Percentiles rank a stretch among this genome's conserved stretches.
Conservation (phyloP, 2,797 vertebrate species). For the Rhynchotus rufescens region DNA sequence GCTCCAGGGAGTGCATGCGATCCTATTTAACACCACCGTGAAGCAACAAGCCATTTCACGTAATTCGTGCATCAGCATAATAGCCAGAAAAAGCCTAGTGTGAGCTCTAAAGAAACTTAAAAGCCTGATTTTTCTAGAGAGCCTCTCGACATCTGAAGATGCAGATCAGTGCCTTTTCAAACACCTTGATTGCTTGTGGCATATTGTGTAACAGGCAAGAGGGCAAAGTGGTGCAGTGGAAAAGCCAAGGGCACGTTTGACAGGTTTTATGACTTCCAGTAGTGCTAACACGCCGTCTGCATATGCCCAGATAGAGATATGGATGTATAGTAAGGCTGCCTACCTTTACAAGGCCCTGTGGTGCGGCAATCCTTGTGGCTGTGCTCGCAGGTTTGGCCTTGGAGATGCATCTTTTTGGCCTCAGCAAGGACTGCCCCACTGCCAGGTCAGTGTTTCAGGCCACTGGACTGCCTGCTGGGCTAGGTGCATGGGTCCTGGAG, state of each 20-base stretch:
- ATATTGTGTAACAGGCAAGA: not conserved
- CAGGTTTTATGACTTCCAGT: not conserved
- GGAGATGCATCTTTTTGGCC: not conserved
- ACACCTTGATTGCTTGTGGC: not conserved
- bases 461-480: not conserved
- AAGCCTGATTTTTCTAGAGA: not conserved
- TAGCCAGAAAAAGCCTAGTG: not conserved
- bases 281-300: not conserved
- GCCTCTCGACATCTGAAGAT: not conserved
- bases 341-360: not conserved
- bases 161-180: not conserved
- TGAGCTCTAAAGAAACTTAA: slow-evolving; percentile 20
- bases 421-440: not conserved
- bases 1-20: not conserved
- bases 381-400: not conserved
- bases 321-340: not conserved
- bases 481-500: accelerated
- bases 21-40: not conserved
- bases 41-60: slow-evolving; percentile 18
- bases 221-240: not conserved
- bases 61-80: slow-evolving; percentile 16
- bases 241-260: not conserved
- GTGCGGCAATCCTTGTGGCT: not conserved
- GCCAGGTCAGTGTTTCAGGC: not conserved
- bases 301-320: not conserved